A percentile compares a stretch with the other conserved stretches of the same genome.
Evolutionary conservation across 2,888 invertebrate species (phyloP).

Genomic region (Shargacucullia verbasci): DNA sequence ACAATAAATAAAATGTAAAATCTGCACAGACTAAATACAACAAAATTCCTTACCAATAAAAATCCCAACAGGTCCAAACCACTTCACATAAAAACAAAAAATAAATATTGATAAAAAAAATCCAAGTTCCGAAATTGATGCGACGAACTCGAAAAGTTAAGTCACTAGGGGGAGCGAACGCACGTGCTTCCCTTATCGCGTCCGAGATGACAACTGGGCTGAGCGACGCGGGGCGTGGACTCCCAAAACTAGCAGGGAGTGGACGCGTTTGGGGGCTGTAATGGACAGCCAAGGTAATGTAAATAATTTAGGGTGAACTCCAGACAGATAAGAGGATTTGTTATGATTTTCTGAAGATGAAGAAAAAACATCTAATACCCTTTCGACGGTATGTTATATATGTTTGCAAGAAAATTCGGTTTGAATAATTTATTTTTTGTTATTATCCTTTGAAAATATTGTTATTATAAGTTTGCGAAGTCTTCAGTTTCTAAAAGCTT

Average conservation of each 20-base stretch:
- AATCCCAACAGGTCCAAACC: conserved; percentile 38
- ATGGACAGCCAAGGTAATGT: conserved; percentile 58
- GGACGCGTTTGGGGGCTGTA: conserved; percentile 52
- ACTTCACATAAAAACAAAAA: conserved; percentile 56
- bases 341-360: conserved; percentile 54
- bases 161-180: conserved; percentile 35
- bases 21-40: neutral
- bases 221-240: conserved; percentile 64
- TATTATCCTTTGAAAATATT: neutral
- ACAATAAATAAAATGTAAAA: neutral
- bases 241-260: conserved; percentile 65
- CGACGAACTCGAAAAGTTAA: conserved; percentile 54
- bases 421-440: neutral
- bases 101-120: conserved; percentile 24
- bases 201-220: conserved; percentile 58
- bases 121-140: conserved; percentile 35
- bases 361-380: conserved; percentile 31
- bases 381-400: conserved; percentile 4
- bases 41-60: conserved; percentile 38
- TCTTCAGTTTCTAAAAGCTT: conserved; percentile 20
- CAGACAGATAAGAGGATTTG: conserved; percentile 60
- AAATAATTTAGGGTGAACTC: conserved; percentile 61
- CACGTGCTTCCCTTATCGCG: conserved; percentile 52
- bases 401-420: conserved; percentile 4
- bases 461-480: conserved; percentile 7